Evolutionary conservation across 2,797 vertebrate genomes (phyloP).

Genomic region (Cossypha polioptera): DNA sequence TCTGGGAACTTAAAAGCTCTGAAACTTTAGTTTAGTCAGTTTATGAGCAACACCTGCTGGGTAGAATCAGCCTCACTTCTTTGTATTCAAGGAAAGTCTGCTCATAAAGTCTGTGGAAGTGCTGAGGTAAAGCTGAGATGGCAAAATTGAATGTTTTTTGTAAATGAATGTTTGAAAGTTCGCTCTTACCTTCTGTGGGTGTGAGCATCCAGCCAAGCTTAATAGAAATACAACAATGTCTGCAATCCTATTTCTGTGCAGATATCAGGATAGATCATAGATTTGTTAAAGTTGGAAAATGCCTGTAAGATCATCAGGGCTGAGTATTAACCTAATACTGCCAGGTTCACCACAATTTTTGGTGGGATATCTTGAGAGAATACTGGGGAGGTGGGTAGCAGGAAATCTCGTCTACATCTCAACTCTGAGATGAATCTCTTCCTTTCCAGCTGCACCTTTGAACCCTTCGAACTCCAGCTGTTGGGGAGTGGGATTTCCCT

Average conservation of each 20-base stretch:
- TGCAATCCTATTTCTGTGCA: background rate
- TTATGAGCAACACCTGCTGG: background rate
- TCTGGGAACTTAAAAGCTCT: background rate
- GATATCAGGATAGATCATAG: background rate
- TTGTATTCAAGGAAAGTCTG: background rate
- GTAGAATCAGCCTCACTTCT: background rate
- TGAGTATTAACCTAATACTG: background rate
- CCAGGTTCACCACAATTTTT: background rate
- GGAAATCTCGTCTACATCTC: background rate
- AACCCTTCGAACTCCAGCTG: background rate
- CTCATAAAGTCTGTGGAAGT: background rate
- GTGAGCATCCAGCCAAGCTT: background rate
- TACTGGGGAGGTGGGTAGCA: background rate
- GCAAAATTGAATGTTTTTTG: background rate
- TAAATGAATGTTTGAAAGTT: background rate
- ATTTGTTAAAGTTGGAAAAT: background rate
- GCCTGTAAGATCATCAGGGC: background rate
- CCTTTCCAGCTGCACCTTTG: fast-evolving
- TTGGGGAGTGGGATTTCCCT: fast-evolving
- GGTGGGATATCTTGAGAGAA: background rate
- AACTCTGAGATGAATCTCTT: background rate
- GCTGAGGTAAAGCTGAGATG: background rate
- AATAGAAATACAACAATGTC: background rate
- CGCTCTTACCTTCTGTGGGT: background rate
- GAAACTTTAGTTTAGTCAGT: background rate